Conservation (phyloP, 2,797 vertebrate genomes). For the Furcifer pardalis region DNA sequence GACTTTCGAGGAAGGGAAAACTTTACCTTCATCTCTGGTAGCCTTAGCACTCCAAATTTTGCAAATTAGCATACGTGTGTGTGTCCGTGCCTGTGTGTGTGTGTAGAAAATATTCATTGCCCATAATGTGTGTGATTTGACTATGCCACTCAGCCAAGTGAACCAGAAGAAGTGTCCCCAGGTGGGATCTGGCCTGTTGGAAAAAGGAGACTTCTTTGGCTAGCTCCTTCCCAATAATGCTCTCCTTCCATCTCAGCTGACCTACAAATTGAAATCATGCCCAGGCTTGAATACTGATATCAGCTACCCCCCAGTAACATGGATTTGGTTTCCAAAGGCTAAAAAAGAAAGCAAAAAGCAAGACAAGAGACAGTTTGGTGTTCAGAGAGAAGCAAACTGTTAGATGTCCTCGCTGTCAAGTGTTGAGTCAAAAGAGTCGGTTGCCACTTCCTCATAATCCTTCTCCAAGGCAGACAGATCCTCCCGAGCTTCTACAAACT, state of each 20-base stretch:
- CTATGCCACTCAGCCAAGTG: neutral
- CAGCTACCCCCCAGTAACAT: neutral
- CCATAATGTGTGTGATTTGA: too few species aligned
- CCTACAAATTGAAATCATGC: neutral
- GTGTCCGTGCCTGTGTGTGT: too few species aligned
- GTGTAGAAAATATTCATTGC: too few species aligned
- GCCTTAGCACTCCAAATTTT: too few species aligned
- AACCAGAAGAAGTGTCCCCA: neutral
- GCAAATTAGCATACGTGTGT: too few species aligned
- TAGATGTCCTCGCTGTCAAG: constrained; percentile 68
- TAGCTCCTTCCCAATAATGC: neutral
- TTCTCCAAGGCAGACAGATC: constrained; percentile 92
- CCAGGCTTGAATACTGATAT: neutral
- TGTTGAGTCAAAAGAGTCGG: constrained; percentile 72
- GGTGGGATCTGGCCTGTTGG: neutral
- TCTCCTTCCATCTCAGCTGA: neutral
- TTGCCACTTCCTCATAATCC: constrained; percentile 93
- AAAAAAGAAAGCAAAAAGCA: constrained; percentile 31
- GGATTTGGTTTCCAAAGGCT: neutral
- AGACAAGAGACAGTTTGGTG: constrained; percentile 16
- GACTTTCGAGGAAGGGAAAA: too few species aligned
- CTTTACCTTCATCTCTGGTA: too few species aligned
- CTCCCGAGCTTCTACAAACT: constrained; percentile 90
- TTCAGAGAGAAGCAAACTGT: constrained; percentile 33
- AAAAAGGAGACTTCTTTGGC: neutral